These are phyloP conservation scores for Apodemus agrarius DNA, from an alignment of 2,797 vertebrate species.

Conservation along the genomic window DNA sequence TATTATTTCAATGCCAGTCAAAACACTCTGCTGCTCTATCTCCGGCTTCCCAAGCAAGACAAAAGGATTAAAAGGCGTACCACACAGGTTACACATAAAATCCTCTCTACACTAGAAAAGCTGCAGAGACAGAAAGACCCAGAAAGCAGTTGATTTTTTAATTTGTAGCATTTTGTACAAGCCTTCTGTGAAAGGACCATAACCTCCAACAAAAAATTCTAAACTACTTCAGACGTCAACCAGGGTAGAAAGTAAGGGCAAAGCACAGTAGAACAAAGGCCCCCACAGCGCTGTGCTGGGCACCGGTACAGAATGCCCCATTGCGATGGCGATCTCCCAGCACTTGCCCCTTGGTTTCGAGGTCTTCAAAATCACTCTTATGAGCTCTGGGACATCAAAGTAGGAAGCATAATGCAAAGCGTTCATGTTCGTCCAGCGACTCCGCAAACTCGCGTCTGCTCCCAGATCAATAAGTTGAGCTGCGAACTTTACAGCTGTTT, in stretches of 20 bases:
- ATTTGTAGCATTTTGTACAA: conserved; percentile 36
- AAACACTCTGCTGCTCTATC: neutral
- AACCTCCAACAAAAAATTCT: conserved; percentile 31
- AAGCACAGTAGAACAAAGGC: neutral
- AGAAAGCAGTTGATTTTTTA: neutral
- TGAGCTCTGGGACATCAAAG: conserved; percentile 97
- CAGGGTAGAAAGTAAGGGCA: neutral
- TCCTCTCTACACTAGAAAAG: neutral
- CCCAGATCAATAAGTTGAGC: conserved; percentile 93
- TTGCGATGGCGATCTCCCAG: neutral
- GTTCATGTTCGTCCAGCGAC: conserved; percentile 99
- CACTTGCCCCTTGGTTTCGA: conserved; percentile 94
- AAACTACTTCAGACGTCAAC: conserved; percentile 12
- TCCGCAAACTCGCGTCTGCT: conserved; percentile 94
- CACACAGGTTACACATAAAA: conserved; percentile 37
- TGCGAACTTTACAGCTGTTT: conserved; percentile 93
- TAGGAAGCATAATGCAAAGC: conserved; percentile 98
- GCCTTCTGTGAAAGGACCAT: neutral
- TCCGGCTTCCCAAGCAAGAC: neutral
- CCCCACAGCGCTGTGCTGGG: neutral
- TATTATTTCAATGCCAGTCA: neutral
- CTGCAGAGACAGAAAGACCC: neutral
- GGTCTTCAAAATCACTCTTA: conserved; percentile 93
- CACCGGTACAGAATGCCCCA: neutral
- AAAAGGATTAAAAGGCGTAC: neutral